Evolutionary conservation across 1,140 invertebrate genomes (phyloP).

Genomic region (Zaprionus ornatus): DNA sequence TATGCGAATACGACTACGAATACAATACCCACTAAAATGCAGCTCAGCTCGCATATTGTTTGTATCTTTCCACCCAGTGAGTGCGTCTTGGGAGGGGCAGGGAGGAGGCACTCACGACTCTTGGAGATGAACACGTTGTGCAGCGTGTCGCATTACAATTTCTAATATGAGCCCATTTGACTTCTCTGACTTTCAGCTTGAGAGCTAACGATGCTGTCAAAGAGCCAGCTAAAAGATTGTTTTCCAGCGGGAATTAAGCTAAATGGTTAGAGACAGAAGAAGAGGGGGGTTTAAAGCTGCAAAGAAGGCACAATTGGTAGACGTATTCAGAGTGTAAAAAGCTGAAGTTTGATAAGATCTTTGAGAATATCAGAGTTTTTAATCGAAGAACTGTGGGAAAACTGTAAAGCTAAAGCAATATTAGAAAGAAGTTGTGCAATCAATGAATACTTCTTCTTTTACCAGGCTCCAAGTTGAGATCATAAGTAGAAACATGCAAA

Average conservation of each 20-base stretch:
- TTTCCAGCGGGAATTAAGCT: conserved; percentile 7
- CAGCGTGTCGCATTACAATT: conserved; percentile 70
- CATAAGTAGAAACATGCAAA: too few relatives aligned
- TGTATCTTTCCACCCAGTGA: conserved; percentile 46
- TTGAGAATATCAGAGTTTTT: too few relatives aligned
- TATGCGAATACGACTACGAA: conserved; percentile 32
- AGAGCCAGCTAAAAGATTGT: conserved; percentile 28
- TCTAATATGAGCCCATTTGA: conserved; percentile 58
- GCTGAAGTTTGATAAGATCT: neutral
- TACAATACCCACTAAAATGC: conserved; percentile 50
- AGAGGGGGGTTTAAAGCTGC: neutral
- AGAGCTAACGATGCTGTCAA: conserved; percentile 36
- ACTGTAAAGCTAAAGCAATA: too few relatives aligned
- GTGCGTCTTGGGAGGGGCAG: conserved; percentile 8
- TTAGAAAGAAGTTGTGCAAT: too few relatives aligned
- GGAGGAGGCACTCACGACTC: conserved; percentile 53
- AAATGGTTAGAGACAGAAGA: neutral
- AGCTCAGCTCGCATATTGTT: conserved; percentile 37
- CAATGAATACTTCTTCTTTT: too few relatives aligned
- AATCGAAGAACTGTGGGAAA: too few relatives aligned
- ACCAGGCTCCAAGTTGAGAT: too few relatives aligned
- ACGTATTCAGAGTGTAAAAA: neutral
- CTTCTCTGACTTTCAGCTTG: conserved; percentile 13
- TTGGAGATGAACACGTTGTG: conserved; percentile 73
- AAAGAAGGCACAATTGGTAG: neutral